These are phyloP conservation scores for Orius laevigatus DNA, from an alignment of 1,140 invertebrate genomes.

Conservation along the genomic window DNA sequence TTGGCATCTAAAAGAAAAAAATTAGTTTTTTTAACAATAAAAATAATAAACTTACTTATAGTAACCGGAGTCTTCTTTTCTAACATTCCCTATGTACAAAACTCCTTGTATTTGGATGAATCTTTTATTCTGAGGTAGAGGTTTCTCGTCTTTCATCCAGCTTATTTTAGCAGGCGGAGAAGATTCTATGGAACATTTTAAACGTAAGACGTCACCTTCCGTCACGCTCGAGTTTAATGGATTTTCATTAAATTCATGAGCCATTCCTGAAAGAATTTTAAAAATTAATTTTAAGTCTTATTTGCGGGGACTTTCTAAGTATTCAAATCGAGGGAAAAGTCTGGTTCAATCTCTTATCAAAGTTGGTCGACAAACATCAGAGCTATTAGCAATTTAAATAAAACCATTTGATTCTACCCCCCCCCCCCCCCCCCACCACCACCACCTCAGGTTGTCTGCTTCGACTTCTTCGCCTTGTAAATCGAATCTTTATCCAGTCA, in stretches of 20 bases:
- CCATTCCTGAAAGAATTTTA: slow-evolving; percentile 17
- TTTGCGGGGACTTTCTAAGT: too few relatives aligned
- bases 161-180: slow-evolving; percentile 17
- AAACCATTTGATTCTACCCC: too few relatives aligned
- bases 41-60: not conserved
- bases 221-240: slow-evolving; percentile 7
- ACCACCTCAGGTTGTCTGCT: too few relatives aligned
- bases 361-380: too few relatives aligned
- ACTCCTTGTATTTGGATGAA: slow-evolving; percentile 17
- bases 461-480: too few relatives aligned
- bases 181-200: slow-evolving; percentile 20
- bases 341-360: too few relatives aligned
- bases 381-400: too few relatives aligned
- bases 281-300: too few relatives aligned
- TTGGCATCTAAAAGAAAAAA: slow-evolving; percentile 15
- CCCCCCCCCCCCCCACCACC: too few relatives aligned
- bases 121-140: slow-evolving; percentile 17
- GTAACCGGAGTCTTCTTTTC: slow-evolving; percentile 16
- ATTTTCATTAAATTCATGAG: slow-evolving; percentile 14
- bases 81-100: slow-evolving; percentile 17
- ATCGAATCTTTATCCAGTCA: too few relatives aligned
- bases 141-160: slow-evolving; percentile 17
- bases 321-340: too few relatives aligned
- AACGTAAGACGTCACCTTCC: slow-evolving; percentile 12
- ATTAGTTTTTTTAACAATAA: not conserved